A percentile compares a stretch with the other conserved stretches of the same genome.
Conservation (phyloP, 2,113 vertebrate genomes). For the Columba livia region DNA sequence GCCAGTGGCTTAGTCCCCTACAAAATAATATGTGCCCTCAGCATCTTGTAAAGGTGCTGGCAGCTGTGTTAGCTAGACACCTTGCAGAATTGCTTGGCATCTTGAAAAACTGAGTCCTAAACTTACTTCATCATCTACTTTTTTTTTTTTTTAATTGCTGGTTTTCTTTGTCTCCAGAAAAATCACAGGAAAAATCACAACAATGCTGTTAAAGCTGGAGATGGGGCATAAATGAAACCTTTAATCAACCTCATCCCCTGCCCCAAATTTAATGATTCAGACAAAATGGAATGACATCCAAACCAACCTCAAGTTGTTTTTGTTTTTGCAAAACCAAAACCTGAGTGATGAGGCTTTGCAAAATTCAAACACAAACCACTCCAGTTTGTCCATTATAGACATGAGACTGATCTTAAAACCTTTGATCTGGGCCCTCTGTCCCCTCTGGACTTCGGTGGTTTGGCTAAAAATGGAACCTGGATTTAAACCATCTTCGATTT, state of each 20-base stretch:
- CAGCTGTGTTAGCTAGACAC: background rate
- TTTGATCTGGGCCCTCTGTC: constrained; percentile 56
- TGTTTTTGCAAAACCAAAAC: constrained; percentile 54
- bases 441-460: constrained; percentile 51
- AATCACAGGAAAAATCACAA: background rate
- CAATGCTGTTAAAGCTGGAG: background rate
- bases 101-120: background rate
- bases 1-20: background rate
- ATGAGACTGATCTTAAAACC: constrained; percentile 5
- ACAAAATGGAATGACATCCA: constrained; percentile 40
- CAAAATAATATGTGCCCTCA: background rate
- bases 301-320: constrained; percentile 32
- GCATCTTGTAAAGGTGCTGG: background rate
- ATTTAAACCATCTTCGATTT: constrained; percentile 20
- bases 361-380: constrained; percentile 40
- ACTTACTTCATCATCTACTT: background rate
- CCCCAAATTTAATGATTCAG: background rate
- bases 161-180: background rate
- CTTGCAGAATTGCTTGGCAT: background rate
- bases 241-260: background rate
- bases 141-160: background rate
- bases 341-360: constrained; percentile 63
- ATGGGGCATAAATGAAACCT: background rate
- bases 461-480: constrained; percentile 56
- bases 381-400: constrained; percentile 26